Evolutionary conservation across 2,797 vertebrate genomes (phyloP).

Genomic region (Petrocephalus schoutedeni): DNA sequence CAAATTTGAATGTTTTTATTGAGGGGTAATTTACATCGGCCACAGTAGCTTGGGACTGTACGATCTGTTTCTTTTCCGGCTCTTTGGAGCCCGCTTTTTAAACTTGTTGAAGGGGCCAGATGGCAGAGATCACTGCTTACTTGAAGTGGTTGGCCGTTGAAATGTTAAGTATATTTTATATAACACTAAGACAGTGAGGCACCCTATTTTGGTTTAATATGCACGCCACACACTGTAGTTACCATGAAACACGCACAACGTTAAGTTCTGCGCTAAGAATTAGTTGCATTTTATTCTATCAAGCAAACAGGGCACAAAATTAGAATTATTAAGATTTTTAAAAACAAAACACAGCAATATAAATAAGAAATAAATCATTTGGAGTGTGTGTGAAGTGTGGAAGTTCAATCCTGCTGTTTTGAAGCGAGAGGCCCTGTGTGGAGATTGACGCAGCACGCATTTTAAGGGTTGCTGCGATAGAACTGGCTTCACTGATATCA

Average conservation of each 20-base stretch:
- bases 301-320: not conserved
- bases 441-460: not conserved
- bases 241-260: not conserved
- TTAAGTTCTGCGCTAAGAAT: not conserved
- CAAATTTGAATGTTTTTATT: not conserved
- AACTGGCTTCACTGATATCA: not conserved
- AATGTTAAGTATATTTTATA: not conserved
- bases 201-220: not conserved
- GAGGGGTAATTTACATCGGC: not conserved
- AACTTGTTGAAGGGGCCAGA: not conserved
- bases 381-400: not conserved
- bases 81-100: not conserved
- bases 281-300: not conserved
- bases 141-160: not conserved
- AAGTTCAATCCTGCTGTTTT: not conserved
- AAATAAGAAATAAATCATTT: not conserved
- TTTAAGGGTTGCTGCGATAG: not conserved
- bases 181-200: not conserved
- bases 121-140: not conserved
- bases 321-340: not conserved
- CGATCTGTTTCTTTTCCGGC: not conserved
- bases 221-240: not conserved
- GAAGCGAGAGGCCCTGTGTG: not conserved
- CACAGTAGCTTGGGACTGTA: not conserved
- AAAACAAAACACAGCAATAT: not conserved